These are phyloP conservation scores for Drosophila neonasuta DNA, from an alignment of 2,888 invertebrate genomes.

Conservation along the genomic window DNA sequence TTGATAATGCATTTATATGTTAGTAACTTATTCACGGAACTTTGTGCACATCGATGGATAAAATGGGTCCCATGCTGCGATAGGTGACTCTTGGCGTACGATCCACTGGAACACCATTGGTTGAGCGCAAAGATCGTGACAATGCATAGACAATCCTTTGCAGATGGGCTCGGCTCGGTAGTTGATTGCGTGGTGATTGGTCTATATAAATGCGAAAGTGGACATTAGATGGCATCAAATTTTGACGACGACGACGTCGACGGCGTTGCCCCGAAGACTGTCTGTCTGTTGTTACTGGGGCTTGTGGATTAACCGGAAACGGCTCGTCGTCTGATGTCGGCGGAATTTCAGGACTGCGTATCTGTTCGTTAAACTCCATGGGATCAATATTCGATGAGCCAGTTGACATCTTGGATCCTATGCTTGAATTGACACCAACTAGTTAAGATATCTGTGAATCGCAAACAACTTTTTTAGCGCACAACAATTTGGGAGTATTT, in stretches of 20 bases:
- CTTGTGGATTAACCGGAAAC: not conserved
- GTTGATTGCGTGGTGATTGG: not conserved
- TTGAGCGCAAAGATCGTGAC: conserved; percentile 19
- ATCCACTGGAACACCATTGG: not conserved
- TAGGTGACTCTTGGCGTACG: conserved; percentile 23
- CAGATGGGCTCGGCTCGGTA: not conserved
- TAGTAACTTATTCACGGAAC: not conserved
- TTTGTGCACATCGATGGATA: conserved; percentile 11
- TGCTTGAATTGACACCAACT: not conserved
- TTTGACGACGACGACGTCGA: not conserved
- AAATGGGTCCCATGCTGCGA: not conserved
- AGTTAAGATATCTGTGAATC: not conserved
- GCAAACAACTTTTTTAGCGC: no score
- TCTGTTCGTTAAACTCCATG: conserved; percentile 21
- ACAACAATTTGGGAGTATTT: no score
- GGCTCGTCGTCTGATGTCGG: not conserved
- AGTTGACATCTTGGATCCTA: conserved; percentile 25
- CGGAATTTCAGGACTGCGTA: not conserved
- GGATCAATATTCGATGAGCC: conserved; percentile 42
- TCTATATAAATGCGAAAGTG: conserved; percentile 14
- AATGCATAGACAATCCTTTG: conserved; percentile 27
- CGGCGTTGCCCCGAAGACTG: not conserved
- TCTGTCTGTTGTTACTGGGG: no score
- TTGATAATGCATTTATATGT: not conserved
- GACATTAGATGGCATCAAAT: not conserved